Conservation (phyloP, 2,888 invertebrate species). For the Chirona hameri region DNA sequence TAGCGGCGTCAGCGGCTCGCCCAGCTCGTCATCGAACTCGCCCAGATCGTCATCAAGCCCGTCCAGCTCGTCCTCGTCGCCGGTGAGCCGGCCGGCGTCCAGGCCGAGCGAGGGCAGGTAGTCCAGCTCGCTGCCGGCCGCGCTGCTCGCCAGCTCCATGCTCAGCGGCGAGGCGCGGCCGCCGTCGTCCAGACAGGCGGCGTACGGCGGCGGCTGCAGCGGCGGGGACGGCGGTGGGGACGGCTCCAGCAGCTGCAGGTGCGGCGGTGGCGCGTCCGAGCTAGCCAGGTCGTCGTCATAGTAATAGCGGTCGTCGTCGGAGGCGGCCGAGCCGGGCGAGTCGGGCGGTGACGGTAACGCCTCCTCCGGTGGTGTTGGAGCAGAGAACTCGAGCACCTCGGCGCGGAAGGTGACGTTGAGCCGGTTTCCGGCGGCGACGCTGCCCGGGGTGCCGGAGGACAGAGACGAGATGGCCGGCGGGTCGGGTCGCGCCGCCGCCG, state of each 20-base stretch:
- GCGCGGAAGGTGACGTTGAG: constrained; percentile 22
- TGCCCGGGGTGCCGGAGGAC: neutral
- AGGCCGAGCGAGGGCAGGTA: too few relatives aligned
- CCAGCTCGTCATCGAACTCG: neutral
- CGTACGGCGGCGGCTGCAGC: neutral
- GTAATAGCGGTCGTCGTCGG: neutral
- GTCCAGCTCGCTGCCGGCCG: neutral
- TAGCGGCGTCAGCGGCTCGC: neutral
- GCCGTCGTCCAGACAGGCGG: constrained; percentile 9
- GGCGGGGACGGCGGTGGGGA: neutral
- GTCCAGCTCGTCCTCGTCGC: too few relatives aligned
- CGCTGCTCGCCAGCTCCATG: constrained; percentile 10
- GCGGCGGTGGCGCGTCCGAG: neutral
- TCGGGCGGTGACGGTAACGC: neutral
- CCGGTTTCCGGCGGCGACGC: neutral
- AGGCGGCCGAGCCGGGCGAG: neutral
- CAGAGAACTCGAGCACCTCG: neutral
- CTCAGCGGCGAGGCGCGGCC: constrained; percentile 9
- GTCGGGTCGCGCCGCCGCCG: neutral
- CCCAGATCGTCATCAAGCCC: too few relatives aligned
- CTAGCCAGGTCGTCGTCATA: constrained; percentile 23
- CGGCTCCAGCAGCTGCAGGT: neutral
- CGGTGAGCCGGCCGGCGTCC: too few relatives aligned
- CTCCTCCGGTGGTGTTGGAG: neutral
- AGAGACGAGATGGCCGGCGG: neutral